These are phyloP conservation scores for Muscidifurax raptorellus DNA, from an alignment of 1,140 invertebrate genomes.

Conservation along the genomic window DNA sequence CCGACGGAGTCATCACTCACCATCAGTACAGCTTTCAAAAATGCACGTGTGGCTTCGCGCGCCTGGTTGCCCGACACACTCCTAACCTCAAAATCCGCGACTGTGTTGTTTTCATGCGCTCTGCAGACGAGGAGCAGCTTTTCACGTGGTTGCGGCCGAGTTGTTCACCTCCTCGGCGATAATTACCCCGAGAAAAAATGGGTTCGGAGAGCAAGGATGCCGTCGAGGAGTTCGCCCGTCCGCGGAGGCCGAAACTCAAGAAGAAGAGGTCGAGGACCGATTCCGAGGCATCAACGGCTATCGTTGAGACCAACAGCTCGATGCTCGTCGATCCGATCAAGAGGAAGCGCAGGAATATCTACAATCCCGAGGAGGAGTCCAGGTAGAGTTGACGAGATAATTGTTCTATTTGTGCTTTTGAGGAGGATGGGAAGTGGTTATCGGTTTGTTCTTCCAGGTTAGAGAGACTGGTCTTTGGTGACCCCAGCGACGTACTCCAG, in stretches of 20 bases:
- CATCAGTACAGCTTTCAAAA: too few relatives aligned
- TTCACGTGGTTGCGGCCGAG: slow-evolving; percentile 16
- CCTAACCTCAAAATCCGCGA: slow-evolving; percentile 33
- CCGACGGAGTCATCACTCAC: too few relatives aligned
- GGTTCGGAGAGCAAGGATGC: neutral
- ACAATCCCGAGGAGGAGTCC: slow-evolving; percentile 62
- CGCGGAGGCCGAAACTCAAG: slow-evolving; percentile 20
- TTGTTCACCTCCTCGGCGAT: neutral
- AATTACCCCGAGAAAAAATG: neutral
- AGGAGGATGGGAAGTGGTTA: neutral
- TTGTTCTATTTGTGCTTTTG: neutral
- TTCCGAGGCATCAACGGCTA: neutral
- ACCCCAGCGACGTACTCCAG: slow-evolving; percentile 60
- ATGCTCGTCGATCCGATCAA: neutral
- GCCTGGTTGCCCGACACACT: neutral
- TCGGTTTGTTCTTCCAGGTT: slow-evolving; percentile 57
- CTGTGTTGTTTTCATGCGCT: neutral
- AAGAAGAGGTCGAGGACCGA: slow-evolving; percentile 31
- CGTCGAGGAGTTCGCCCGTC: neutral
- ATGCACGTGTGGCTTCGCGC: too few relatives aligned
- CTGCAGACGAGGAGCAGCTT: too few relatives aligned
- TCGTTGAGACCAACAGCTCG: neutral
- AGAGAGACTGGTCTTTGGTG: slow-evolving; percentile 64
- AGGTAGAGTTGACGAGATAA: slow-evolving; percentile 55
- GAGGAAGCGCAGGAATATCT: slow-evolving; percentile 54